Percentiles rank a stretch among this genome's conserved stretches.
These are phyloP conservation scores for Henricia sp. DNA, from an alignment of 53 echinoderm and acorn worm species.

Conservation along the genomic window DNA sequence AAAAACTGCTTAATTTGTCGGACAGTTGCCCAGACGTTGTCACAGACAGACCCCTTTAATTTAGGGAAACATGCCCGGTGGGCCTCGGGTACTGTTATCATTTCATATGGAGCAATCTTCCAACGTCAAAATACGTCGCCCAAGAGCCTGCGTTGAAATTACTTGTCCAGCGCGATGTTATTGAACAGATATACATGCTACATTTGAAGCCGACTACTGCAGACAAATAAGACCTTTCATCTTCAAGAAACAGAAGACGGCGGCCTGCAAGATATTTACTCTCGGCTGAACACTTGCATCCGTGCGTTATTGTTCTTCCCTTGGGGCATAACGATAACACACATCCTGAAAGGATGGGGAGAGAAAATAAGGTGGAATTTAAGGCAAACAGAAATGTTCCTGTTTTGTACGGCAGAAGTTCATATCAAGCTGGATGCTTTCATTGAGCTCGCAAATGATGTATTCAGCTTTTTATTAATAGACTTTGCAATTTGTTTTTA, in stretches of 20 bases:
- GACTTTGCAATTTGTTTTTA: too few species aligned
- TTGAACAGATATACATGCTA: constrained; percentile 5
- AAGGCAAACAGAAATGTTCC: too few species aligned
- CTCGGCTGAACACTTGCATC: neutral
- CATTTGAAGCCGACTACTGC: neutral
- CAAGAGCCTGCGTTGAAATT: neutral
- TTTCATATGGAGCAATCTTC: constrained; percentile 26
- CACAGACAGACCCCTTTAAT: neutral
- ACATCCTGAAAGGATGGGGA: too few species aligned
- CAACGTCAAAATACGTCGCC: neutral
- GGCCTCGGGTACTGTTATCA: neutral
- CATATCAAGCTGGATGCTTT: too few species aligned
- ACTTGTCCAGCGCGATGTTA: neutral
- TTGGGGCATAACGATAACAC: too few species aligned
- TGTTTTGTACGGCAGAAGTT: too few species aligned
- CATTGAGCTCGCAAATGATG: too few species aligned
- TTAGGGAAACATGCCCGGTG: neutral
- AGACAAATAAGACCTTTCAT: neutral
- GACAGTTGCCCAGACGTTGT: neutral
- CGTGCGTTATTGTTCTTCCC: neutral
- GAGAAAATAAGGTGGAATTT: too few species aligned
- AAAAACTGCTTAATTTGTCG: neutral
- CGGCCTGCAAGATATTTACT: neutral
- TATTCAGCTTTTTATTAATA: too few species aligned
- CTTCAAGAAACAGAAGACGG: neutral